Conservation (phyloP, 2,888 invertebrate species). For the Pyrrhosoma nymphula region DNA sequence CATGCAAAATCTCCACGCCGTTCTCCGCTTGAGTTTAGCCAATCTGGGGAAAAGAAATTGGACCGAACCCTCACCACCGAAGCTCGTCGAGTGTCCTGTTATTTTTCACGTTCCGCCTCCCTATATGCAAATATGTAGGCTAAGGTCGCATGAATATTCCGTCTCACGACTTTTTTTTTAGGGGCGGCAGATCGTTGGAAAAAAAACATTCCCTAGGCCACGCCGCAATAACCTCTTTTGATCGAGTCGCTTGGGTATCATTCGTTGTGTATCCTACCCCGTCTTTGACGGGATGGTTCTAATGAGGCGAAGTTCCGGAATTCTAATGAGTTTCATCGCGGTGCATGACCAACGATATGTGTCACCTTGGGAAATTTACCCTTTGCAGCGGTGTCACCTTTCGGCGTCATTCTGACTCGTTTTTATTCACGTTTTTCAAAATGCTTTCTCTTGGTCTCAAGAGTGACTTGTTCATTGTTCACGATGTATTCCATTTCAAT, state of each 20-base stretch:
- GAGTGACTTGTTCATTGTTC: no score
- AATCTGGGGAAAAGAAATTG: slow-evolving; percentile 5
- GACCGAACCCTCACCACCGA: background rate
- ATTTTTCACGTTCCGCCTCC: background rate
- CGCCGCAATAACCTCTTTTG: background rate
- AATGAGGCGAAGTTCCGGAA: background rate
- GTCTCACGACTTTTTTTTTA: background rate
- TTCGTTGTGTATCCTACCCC: background rate
- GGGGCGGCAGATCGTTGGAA: background rate
- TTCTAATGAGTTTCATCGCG: background rate
- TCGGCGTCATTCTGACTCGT: background rate
- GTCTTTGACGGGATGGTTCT: background rate
- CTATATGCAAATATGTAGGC: slow-evolving; percentile 38
- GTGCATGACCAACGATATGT: background rate
- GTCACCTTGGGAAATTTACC: background rate
- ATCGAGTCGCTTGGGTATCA: background rate
- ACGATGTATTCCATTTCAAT: no score
- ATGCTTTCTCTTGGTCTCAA: no score
- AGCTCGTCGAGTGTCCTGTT: background rate
- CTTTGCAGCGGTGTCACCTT: background rate
- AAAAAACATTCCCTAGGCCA: background rate
- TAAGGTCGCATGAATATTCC: slow-evolving; percentile 14
- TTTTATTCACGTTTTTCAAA: background rate
- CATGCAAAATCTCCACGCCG: background rate
- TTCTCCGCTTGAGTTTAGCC: background rate